Percentiles rank a stretch among this genome's conserved stretches.
Evolutionary conservation across 92 coral and sea anemone species (phyloP).

Genomic region (Siderastrea siderea): DNA sequence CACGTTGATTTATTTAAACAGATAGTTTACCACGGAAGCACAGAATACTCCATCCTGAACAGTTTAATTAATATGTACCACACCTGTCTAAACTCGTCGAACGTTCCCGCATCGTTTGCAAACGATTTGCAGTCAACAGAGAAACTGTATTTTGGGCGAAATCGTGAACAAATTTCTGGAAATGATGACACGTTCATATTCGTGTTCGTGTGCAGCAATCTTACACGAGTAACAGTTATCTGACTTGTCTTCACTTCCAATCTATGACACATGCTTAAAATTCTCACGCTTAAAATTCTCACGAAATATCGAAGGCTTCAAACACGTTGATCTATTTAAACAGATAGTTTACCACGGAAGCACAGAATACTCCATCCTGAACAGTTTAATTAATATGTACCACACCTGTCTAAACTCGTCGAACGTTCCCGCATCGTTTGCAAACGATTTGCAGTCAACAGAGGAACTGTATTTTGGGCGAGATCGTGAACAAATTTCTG

Average conservation of each 20-base stretch:
- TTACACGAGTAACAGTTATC: background rate
- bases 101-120: conserved; percentile 14
- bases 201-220: too few relatives aligned
- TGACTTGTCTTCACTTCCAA: conserved; percentile 4
- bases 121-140: conserved; percentile 12
- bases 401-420: conserved; percentile 22
- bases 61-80: background rate
- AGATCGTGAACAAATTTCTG: conserved; percentile 8
- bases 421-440: conserved; percentile 14
- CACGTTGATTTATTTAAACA: background rate
- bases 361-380: background rate
- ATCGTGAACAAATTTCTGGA: conserved; percentile 7
- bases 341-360: background rate
- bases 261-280: background rate
- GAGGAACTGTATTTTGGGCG: conserved; percentile 4
- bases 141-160: background rate
- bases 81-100: conserved; percentile 19
- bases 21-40: background rate
- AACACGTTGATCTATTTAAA: background rate
- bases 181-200: too few relatives aligned
- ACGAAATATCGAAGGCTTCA: background rate
- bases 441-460: conserved; percentile 10
- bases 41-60: background rate
- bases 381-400: background rate
- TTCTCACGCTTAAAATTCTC: background rate